These are phyloP conservation scores for Sarcophaga bullata DNA, from an alignment of 1,140 invertebrate species.

Conservation along the genomic window DNA sequence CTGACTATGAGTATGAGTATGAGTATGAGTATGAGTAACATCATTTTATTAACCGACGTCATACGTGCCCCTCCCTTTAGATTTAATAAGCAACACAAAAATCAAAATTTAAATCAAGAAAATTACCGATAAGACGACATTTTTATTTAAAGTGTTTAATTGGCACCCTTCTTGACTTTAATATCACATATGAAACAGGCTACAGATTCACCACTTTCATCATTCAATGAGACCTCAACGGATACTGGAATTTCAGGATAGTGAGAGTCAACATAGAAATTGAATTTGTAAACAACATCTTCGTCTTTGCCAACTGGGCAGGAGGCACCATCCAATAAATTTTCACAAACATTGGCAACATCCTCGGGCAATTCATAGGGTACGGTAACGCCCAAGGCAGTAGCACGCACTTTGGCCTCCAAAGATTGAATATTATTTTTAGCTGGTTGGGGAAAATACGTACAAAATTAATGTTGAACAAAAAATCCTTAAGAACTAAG, in stretches of 20 bases:
- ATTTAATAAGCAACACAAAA: too few species aligned
- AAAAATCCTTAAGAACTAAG: background rate
- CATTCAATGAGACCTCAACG: slow-evolving; percentile 55
- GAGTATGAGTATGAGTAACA: too few species aligned
- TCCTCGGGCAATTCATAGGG: slow-evolving; percentile 56
- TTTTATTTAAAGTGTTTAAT: too few species aligned
- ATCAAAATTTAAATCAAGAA: too few species aligned
- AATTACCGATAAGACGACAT: too few species aligned
- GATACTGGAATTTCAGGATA: slow-evolving; percentile 59
- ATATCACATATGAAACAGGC: slow-evolving; percentile 51
- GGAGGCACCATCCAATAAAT: slow-evolving; percentile 55
- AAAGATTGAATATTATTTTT: slow-evolving; percentile 51
- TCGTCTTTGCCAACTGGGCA: slow-evolving; percentile 60
- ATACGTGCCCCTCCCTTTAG: too few species aligned
- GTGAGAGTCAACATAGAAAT: slow-evolving; percentile 53
- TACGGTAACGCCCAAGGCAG: slow-evolving; percentile 53
- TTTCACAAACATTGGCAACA: slow-evolving; percentile 55
- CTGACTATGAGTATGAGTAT: too few species aligned
- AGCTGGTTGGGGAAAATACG: slow-evolving; percentile 44
- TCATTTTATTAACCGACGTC: too few species aligned
- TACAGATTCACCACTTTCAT: slow-evolving; percentile 47
- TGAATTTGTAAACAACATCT: slow-evolving; percentile 59
- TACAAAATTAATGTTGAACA: background rate
- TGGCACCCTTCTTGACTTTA: slow-evolving; percentile 17
- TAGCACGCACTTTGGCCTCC: slow-evolving; percentile 52